These are phyloP conservation scores for Machimus rusticus DNA, from an alignment of 2,888 invertebrate species.

Conservation along the genomic window DNA sequence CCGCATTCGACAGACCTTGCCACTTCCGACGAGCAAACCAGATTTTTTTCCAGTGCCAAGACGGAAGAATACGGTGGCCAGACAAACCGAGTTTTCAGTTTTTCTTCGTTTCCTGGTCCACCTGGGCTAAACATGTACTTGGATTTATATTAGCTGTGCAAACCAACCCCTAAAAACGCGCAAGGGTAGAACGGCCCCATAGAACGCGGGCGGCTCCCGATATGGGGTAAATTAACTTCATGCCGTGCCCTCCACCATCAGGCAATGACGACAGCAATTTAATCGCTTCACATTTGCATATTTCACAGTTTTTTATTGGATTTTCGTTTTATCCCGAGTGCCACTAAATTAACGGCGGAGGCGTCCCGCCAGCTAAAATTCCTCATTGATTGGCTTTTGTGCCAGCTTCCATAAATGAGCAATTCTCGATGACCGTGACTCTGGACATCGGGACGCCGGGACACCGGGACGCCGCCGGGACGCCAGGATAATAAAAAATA, in stretches of 20 bases:
- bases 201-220: neutral
- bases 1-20: neutral
- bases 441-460: neutral
- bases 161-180: neutral
- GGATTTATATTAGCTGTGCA: constrained; percentile 5
- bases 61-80: neutral
- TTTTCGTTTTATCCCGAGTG: neutral
- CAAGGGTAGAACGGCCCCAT: neutral
- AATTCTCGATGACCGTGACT: neutral
- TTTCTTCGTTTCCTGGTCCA: neutral
- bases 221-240: neutral
- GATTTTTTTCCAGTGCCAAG: neutral
- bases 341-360: neutral
- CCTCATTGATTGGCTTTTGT: constrained; percentile 22
- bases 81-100: neutral
- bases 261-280: neutral
- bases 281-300: constrained; percentile 8
- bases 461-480: neutral
- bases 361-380: neutral
- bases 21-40: neutral
- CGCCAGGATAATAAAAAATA: neutral
- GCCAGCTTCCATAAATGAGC: neutral
- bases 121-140: neutral
- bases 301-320: constrained; percentile 5
- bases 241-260: neutral